phyloP scores from a whole-genome alignment of 2,113 vertebrate species.

The Bambusicola thoracicus region DNA sequence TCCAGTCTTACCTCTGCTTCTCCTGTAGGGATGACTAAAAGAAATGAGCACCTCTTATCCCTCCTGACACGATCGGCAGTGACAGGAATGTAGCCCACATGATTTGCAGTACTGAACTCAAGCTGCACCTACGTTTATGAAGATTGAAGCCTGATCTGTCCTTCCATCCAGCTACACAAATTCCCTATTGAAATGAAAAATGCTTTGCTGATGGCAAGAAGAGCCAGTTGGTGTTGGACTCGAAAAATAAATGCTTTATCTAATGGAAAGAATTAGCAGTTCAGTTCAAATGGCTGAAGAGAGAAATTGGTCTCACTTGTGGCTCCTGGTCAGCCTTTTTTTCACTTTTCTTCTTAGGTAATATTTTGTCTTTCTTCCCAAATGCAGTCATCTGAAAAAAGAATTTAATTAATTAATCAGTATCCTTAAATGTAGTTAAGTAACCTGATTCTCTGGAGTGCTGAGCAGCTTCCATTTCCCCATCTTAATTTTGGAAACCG shows the following conservation, averaged over 20 bases:
- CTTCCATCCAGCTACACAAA: neutral
- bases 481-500: neutral
- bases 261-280: neutral
- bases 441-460: rapidly evolving
- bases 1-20: neutral
- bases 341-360: neutral
- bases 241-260: neutral
- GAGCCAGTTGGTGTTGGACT: neutral
- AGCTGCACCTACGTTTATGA: neutral
- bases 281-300: neutral
- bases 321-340: neutral
- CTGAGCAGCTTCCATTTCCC: neutral
- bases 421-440: neutral
- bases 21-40: neutral
- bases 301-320: neutral
- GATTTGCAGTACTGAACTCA: neutral
- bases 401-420: neutral
- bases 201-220: neutral
- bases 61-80: neutral
- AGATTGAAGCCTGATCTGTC: neutral
- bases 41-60: neutral
- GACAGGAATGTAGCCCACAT: neutral
- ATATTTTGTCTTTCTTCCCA: neutral
- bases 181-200: neutral
- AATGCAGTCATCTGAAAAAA: neutral